Evolutionary conservation across 2,113 vertebrate genomes (phyloP).

Genomic region (Pelvicachromis taeniatus): DNA sequence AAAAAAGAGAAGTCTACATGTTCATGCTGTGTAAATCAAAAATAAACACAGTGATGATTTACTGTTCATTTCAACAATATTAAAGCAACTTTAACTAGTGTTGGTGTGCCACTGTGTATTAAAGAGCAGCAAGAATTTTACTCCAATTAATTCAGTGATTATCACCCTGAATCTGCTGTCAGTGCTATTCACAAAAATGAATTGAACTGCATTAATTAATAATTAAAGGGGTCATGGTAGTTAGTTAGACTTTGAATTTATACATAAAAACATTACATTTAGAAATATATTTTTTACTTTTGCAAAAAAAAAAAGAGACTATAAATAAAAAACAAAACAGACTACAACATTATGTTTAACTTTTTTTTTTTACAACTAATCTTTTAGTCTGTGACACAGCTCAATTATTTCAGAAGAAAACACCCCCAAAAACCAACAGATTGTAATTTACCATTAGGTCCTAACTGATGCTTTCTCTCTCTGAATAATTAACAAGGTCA

Average conservation of each 20-base stretch:
- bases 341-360: not conserved
- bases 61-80: not conserved
- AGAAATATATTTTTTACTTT: not conserved
- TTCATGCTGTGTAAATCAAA: not conserved
- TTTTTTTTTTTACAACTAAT: not conserved
- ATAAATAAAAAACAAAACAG: fast-evolving
- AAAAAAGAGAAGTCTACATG: not conserved
- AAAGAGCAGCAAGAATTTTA: not conserved
- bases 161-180: not conserved
- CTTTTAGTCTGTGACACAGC: not conserved
- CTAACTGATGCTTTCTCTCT: not conserved
- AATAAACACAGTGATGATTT: not conserved
- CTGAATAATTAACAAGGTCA: not conserved
- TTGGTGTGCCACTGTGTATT: not conserved
- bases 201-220: not conserved
- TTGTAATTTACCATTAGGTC: not conserved
- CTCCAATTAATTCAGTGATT: not conserved
- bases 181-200: not conserved
- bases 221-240: not conserved
- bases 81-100: not conserved
- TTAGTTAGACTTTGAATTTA: not conserved
- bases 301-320: not conserved
- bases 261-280: not conserved
- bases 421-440: not conserved
- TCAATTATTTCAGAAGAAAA: not conserved